These are phyloP conservation scores for Cochlearius cochlearius DNA, from an alignment of 2,113 vertebrate species.

Conservation along the genomic window DNA sequence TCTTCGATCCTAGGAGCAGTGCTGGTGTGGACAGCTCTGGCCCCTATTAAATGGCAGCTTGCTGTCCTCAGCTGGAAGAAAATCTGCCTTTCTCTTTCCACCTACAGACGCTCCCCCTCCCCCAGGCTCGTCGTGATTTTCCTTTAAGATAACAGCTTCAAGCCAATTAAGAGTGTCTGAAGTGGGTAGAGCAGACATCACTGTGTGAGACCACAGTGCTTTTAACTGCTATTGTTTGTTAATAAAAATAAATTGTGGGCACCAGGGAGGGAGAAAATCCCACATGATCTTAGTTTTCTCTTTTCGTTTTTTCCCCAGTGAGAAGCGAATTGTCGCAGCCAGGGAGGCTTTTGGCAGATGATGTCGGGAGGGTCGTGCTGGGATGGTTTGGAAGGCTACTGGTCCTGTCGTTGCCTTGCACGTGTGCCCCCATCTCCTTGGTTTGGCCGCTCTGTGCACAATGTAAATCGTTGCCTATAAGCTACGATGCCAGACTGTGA, in stretches of 20 bases:
- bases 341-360: neutral
- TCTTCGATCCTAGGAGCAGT: neutral
- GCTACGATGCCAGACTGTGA: neutral
- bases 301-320: neutral
- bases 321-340: neutral
- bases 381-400: neutral
- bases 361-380: neutral
- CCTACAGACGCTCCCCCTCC: neutral
- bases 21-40: neutral
- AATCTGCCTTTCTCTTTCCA: neutral
- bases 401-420: neutral
- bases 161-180: slow-evolving; percentile 2
- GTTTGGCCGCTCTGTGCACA: fast-evolving
- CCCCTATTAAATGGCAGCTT: neutral
- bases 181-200: neutral
- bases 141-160: neutral
- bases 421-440: neutral
- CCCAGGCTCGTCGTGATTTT: neutral
- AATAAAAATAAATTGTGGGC: slow-evolving; percentile 54
- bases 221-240: slow-evolving; percentile 48
- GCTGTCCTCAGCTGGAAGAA: neutral
- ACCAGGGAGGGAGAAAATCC: neutral
- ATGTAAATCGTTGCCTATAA: fast-evolving
- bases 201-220: neutral
- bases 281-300: neutral